A percentile compares a stretch with the other conserved stretches of the same genome.
phyloP scores from a whole-genome alignment of 2,888 invertebrate species.

The Eutolmus rufibarbis region DNA sequence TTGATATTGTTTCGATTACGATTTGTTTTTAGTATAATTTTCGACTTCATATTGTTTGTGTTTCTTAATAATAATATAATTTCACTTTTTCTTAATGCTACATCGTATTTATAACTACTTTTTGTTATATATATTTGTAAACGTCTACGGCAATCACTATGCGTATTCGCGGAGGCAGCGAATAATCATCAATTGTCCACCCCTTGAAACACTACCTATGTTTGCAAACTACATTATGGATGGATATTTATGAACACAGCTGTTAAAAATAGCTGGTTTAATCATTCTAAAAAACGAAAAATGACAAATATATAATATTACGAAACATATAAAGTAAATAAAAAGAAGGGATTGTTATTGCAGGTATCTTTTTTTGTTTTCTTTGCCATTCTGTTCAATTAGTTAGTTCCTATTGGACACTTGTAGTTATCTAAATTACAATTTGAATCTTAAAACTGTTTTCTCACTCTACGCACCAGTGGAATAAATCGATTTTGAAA shows the following conservation, averaged over 20 bases:
- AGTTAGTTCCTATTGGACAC: too few relatives aligned
- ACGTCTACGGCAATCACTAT: slow-evolving; percentile 47
- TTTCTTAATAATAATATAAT: slow-evolving; percentile 1
- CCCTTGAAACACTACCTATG: not conserved
- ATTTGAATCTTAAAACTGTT: too few relatives aligned
- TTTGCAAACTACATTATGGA: not conserved
- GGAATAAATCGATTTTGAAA: too few relatives aligned
- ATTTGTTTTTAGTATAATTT: not conserved
- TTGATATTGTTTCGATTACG: not conserved
- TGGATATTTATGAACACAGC: slow-evolving; percentile 13
- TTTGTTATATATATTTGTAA: slow-evolving; percentile 15
- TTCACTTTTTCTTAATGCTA: slow-evolving; percentile 3
- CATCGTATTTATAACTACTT: not conserved
- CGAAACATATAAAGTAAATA: not conserved
- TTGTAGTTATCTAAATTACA: too few relatives aligned
- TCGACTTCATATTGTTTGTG: not conserved
- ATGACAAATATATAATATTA: not conserved
- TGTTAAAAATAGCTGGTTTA: not conserved
- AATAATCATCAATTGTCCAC: slow-evolving; percentile 46
- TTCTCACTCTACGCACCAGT: too few relatives aligned
- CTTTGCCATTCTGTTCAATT: not conserved
- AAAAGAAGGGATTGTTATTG: not conserved
- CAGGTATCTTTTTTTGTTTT: not conserved
- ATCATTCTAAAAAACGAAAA: not conserved
- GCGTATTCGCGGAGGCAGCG: slow-evolving; percentile 51